These are phyloP conservation scores for Callaeas wilsoni DNA, from an alignment of 2,113 vertebrate species.

Conservation along the genomic window DNA sequence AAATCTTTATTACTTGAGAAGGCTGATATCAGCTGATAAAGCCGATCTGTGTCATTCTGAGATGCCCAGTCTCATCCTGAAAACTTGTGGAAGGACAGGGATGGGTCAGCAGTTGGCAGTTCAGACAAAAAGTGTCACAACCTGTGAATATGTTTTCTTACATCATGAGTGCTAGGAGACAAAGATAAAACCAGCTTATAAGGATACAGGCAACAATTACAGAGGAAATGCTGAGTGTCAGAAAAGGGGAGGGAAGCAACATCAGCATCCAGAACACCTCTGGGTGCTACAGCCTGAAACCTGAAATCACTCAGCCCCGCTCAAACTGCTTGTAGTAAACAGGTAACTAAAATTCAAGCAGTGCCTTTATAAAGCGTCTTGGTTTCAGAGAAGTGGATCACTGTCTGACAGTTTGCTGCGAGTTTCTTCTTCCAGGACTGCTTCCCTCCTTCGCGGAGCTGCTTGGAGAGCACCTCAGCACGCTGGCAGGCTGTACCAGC, in stretches of 20 bases:
- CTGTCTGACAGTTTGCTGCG: not conserved
- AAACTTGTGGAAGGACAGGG: not conserved
- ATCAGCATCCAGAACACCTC: not conserved
- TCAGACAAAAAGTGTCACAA: not conserved
- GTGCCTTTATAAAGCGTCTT: not conserved
- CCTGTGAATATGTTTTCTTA: not conserved
- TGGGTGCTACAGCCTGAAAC: not conserved
- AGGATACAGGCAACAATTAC: not conserved
- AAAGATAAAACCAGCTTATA: not conserved
- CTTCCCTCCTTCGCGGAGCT: not conserved
- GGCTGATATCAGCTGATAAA: not conserved
- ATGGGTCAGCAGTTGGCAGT: not conserved
- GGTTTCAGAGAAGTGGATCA: not conserved
- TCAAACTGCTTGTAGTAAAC: not conserved
- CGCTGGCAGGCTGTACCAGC: not conserved
- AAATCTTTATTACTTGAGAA: not conserved
- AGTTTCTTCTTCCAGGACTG: not conserved
- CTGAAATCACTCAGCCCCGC: not conserved
- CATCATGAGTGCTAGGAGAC: not conserved
- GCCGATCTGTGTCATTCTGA: not conserved
- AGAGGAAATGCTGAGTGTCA: not conserved
- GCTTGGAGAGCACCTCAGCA: not conserved
- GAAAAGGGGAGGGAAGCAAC: not conserved
- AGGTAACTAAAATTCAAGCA: not conserved
- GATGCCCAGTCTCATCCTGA: not conserved